phyloP scores from a whole-genome alignment of 2,888 invertebrate species.

The Dione vanillae region DNA sequence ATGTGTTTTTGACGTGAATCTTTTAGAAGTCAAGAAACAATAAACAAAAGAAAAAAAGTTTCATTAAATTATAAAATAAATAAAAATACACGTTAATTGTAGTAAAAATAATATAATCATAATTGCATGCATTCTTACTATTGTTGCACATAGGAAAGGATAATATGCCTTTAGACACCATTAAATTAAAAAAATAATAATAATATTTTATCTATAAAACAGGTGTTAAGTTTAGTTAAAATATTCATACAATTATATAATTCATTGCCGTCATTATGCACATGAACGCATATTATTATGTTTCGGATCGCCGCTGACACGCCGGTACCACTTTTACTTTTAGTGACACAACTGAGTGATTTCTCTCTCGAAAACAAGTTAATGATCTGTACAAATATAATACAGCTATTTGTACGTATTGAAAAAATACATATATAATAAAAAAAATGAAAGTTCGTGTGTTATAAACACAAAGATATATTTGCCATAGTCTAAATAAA shows the following conservation, averaged over 20 bases:
- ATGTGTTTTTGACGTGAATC: neutral
- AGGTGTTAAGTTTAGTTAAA: conserved; percentile 22
- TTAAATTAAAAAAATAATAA: neutral
- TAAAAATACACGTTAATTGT: neutral
- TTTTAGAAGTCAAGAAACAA: neutral
- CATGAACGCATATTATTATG: conserved; percentile 48
- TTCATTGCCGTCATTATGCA: conserved; percentile 49
- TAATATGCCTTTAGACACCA: neutral
- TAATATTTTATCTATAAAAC: neutral
- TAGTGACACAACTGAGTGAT: conserved; percentile 65
- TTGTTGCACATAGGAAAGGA: no score
- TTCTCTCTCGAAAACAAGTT: conserved; percentile 61
- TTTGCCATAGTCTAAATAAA: no score
- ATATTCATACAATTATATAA: conserved; percentile 39
- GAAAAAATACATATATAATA: neutral
- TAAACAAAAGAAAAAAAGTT: neutral
- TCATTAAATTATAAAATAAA: neutral
- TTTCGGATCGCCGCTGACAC: conserved; percentile 52
- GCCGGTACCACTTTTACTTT: conserved; percentile 71
- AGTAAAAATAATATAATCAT: neutral
- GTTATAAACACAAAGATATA: neutral
- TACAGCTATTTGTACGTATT: conserved; percentile 26
- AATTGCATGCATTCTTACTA: no score
- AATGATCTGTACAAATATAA: conserved; percentile 41
- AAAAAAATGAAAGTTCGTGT: neutral